Percentiles rank a stretch among this genome's conserved stretches.
Evolutionary conservation across 2,113 vertebrate species (phyloP).

Genomic region (Archilochus colubris): DNA sequence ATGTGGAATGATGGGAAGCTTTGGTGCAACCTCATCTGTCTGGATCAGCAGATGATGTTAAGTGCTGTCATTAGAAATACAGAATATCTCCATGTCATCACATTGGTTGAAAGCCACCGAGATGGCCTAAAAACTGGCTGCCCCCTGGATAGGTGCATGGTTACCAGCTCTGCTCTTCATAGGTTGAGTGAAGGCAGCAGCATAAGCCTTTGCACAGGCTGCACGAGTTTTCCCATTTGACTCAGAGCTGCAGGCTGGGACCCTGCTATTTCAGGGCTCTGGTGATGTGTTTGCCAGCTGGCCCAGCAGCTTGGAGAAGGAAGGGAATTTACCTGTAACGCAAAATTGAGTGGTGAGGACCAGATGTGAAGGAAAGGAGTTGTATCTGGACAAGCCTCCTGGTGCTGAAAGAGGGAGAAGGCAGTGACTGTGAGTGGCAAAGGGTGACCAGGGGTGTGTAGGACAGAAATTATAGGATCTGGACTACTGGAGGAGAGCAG

Average conservation of each 20-base stretch:
- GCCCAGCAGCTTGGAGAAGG: background rate
- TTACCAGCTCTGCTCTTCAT: background rate
- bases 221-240: accelerated
- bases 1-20: background rate
- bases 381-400: background rate
- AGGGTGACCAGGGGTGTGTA: background rate
- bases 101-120: background rate
- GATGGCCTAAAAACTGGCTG: background rate
- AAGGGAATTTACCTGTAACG: background rate
- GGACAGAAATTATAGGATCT: background rate
- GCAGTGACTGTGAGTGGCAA: background rate
- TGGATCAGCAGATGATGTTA: background rate
- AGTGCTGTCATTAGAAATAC: background rate
- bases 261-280: background rate
- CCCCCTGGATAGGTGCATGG: background rate
- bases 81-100: background rate
- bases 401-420: background rate
- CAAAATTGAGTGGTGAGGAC: background rate
- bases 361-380: background rate
- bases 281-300: background rate
- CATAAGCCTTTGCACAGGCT: background rate
- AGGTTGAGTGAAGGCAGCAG: background rate
- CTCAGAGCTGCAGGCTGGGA: background rate
- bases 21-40: background rate
- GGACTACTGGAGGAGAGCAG: background rate